Evolutionary conservation across 2,113 vertebrate species (phyloP), one percentile per base, ranked within the genome.

Genomic region (Saimiri boliviensis): DNA sequence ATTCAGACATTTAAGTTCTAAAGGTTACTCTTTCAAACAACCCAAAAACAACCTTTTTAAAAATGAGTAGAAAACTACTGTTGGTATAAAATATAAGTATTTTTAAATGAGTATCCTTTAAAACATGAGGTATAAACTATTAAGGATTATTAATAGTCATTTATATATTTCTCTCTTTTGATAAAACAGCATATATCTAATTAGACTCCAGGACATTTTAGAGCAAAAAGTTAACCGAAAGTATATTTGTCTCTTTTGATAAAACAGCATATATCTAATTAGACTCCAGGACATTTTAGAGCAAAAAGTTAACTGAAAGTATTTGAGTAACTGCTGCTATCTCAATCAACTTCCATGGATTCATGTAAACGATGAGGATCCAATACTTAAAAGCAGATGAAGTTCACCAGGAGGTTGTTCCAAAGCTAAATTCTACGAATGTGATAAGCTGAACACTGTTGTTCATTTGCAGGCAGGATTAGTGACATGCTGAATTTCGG

Each of bases 1-100:
- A 90, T 42, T 74, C 32, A 79, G 45, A 52, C 52, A 66, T 81
- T 27, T 25, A 73, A 93, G 77, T 63, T 56, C 7, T 58, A 91
- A 37, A 81, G 35, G n/a, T 37, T 91, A 20, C 37, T 95, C 30
- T 77, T 93, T 89, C 56, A 94, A 79, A 89, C 49, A 95, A 81
- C 87, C n/a, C 81, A 80, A 90, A 74, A 17, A 25, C 47, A 95
- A 66, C 12, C 27, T 76, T 96, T 74, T 32, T 49, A 91, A 79
- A 49, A 94, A 54, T 66, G n/a, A 96, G 52, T 42, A 81, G 71
- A 90, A 93, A 86, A 96, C 7, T 30, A 82, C 6, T 25, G n/a
- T 6, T 90, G 30, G 66, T 93, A 9, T 56, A 16, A 93, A 92
- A 74, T 12, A 68, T 17, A 91, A 52, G 17, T 63, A 92, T 71